A percentile compares a stretch with the other conserved stretches of the same genome.
phyloP scores from a whole-genome alignment of 2,797 vertebrate species.

The Phoeniculus purpureus region DNA sequence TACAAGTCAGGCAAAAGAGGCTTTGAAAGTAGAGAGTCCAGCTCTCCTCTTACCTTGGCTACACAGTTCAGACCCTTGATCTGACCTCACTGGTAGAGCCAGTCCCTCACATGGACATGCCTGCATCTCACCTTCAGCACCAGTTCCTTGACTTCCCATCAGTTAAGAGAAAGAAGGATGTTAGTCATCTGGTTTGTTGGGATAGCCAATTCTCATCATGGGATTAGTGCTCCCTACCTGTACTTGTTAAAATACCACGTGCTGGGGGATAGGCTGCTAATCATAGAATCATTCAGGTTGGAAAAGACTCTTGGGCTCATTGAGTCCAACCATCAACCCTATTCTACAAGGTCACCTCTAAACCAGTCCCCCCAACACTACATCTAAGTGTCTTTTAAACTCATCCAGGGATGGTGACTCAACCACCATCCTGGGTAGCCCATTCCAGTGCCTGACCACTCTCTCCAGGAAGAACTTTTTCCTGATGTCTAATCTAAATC shows the following conservation, averaged over 20 bases:
- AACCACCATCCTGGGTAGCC: too few species aligned
- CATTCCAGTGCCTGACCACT: too few species aligned
- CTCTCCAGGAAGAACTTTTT: too few species aligned
- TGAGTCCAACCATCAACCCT: too few species aligned
- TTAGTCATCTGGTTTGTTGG: neutral
- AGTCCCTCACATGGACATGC: neutral
- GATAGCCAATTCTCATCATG: neutral
- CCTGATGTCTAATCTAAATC: too few species aligned
- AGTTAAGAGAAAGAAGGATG: neutral
- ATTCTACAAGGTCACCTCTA: too few species aligned
- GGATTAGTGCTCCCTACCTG: neutral
- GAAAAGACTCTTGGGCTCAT: too few species aligned
- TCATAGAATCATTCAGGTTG: too few species aligned
- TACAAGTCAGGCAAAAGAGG: neutral
- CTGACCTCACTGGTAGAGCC: neutral
- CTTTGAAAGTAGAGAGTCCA: neutral
- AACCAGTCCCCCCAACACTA: too few species aligned
- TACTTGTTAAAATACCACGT: neutral
- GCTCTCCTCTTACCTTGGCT: neutral
- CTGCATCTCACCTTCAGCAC: neutral
- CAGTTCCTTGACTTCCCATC: neutral
- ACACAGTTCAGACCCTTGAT: fast-evolving
- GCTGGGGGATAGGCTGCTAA: neutral
- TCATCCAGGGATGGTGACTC: too few species aligned
- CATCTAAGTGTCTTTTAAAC: too few species aligned